Conservation (phyloP, 2,797 vertebrate species). For the Sebastes nivosus region DNA sequence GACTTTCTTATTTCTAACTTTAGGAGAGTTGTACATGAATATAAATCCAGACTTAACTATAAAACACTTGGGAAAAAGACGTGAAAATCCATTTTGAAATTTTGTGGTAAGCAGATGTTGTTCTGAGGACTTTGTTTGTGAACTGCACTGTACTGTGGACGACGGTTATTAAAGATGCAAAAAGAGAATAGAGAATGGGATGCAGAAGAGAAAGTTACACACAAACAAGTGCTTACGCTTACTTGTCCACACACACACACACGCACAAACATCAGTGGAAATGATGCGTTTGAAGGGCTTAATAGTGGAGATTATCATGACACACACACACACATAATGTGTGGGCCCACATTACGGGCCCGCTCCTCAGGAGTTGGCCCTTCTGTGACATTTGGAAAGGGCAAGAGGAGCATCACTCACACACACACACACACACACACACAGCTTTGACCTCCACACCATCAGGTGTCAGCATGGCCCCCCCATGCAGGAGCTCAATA, state of each 20-base stretch:
- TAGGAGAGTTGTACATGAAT: conserved; percentile 23
- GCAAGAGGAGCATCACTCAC: conserved; percentile 60
- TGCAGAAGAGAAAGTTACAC: conserved; percentile 8
- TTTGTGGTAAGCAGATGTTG: conserved; percentile 48
- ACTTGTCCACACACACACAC: neutral
- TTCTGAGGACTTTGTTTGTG: conserved; percentile 54
- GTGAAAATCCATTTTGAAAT: conserved; percentile 33
- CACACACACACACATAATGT: conserved; percentile 19
- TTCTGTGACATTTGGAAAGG: conserved; percentile 81
- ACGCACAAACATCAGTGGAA: conserved; percentile 31
- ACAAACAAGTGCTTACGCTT: neutral
- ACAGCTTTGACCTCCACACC: conserved; percentile 74
- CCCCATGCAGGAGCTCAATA: conserved; percentile 68
- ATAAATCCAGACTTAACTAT: conserved; percentile 36
- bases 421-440: conserved; percentile 33
- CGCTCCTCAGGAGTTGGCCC: conserved; percentile 71
- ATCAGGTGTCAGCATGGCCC: conserved; percentile 74
- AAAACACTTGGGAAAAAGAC: conserved; percentile 22
- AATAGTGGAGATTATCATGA: conserved; percentile 52
- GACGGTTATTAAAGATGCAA: conserved; percentile 55
- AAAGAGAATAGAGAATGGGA: conserved; percentile 50
- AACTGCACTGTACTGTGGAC: conserved; percentile 22
- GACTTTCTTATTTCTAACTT: conserved; percentile 38
- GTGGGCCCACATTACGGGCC: conserved; percentile 57
- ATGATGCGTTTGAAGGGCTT: conserved; percentile 53